Base-by-base conservation (phyloP, 2,888 invertebrate genomes). In the Heliconius ethilla region DNA sequence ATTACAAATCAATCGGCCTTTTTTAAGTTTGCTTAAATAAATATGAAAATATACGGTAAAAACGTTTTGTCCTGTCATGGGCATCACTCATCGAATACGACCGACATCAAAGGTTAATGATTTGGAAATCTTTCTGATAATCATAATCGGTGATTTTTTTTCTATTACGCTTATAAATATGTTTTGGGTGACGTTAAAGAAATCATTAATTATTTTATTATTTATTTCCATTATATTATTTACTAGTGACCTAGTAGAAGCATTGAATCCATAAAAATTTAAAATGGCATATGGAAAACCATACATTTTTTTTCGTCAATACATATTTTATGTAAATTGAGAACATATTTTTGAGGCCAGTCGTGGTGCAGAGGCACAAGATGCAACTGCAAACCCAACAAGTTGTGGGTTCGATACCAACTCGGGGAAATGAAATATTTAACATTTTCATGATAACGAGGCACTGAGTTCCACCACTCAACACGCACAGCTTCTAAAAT, bases 51-150 rank as follows among this genome's bases (percentile, higher is more conserved):
- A 59, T 59, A 72, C 51, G 11, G 81, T 82, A 75, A 63, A 78
- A 74, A 25, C 82, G 80, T 75, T 75, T 78, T 73, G 70, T 76
- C 72, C 63, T 70, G 78, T 81, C 79, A 81, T 67, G 69, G 63
- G 70, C 70, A 80, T 75, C 80, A 76, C 80, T 76, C 76, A 81
- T 78, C 79, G 67, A 78, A 80, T 59, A 69, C 78, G 72, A 74
- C 80, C 77, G 76, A 37, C 70, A 77, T 78, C 70, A 78, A 79
- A 70, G 74, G 82, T 77, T 80, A 83, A 81, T 82, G 82, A 82
- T 70, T 77, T 82, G 83, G 81, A 83, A 81, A 82, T 79, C 77
- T 79, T 78, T 78, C 81, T 78, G 79, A 81, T 81, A 82, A 82
- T 81, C 79, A 69, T 63, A 62, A 59, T 51, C 18, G 76, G 74